Base-by-base conservation (phyloP, 37 sponge, comb jelly and placozoan genomes). In the Chondrosia reniformis region DNA sequence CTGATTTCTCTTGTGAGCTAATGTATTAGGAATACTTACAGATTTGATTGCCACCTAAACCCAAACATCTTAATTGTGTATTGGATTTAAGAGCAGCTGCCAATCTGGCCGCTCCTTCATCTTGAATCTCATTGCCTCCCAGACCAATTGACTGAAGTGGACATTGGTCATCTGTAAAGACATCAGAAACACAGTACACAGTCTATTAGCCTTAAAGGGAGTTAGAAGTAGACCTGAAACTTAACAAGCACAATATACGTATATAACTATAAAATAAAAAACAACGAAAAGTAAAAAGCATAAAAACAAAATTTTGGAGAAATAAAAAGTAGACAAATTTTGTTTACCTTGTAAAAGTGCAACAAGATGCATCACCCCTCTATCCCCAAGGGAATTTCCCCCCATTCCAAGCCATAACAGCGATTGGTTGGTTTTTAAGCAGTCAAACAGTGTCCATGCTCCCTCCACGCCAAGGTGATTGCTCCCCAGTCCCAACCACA, bases 331-430 rank as follows among this genome's bases (percentile, higher is more conserved):
- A n/a, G n/a, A n/a, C 28, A 28, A 36, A 67, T 2, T 30, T 4
- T 32, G 22, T 55, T 5, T 43, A 89, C 90, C 77, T 69, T 89
- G 90, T 41, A 89, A 62, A 3, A 89, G 65, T 33, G 74, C 45
- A 13, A 88, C 85, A 0, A 95, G 43, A 74, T 88, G 85, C 10
- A 82, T 43, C n/a, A 83, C 92, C 34, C 91, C 95, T 72, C 81
- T 75, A 80, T 95, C 95, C 36, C 92, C 89, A 4, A 95, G 46
- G 34, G 63, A 76, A 64, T 95, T 95, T 13, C 88, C 92, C 9
- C 95, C 92, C 57, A 95, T 66, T 30, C 89, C 95, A 28, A 95
- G 76, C 92, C 92, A 91, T 64, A 82, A 80, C 33, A 95, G 79
- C n/a, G 78, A 61, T 24, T 33, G 63, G 79, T 86, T 88, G 42